Evolutionary conservation across 2,888 invertebrate genomes (phyloP), one percentile per base, ranked within the genome.

Genomic region (Cephus nigrinus): DNA sequence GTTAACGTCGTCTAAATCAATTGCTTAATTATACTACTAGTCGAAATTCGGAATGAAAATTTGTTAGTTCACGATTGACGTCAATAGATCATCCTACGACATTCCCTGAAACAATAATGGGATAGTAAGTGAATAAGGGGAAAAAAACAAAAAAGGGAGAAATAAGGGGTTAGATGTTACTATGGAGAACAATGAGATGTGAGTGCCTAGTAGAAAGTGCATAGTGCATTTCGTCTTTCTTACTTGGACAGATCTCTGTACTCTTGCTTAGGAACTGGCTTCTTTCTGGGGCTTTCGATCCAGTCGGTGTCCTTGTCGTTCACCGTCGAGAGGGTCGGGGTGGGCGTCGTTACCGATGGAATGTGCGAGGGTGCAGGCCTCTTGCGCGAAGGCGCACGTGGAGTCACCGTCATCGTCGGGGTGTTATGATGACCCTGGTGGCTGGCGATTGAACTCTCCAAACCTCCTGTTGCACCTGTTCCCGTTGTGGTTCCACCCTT

Each of bases 351-450:
- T 11, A 72, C 32, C 3, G 78, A 74, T 36, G 80, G 73, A 80
- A 76, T 69, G 74, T 80, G 79, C 94, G 93, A 15, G 93, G 94
- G 90, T 92, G 93, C 84, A 91, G 94, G 87, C 93, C 93, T 84
- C 92, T 93, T 88, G 92, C 93, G 84, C 92, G 94, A 80, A 92
- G 94, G 81, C 92, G 93, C 84, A 93, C 94, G 79, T 91, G 93
- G 76, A 86, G 88, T 81, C 78, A 78, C 75, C 76, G 77, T 71
- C 75, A 88, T 81, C 71, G 87, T 79, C 72, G 86, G 82, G 15
- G 88, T 79, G 30, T 87, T 81, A 75, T 84, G 84, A 55, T 84
- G 86, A 79, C 85, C 86, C 81, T 91, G 89, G 85, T 86, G 85
- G 82, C 90, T 83, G 78, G 85, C 75, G 33, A 88, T 80, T 84